Conservation (phyloP, 1,140 invertebrate genomes). For the Daktulosphaira vitifoliae region DNA sequence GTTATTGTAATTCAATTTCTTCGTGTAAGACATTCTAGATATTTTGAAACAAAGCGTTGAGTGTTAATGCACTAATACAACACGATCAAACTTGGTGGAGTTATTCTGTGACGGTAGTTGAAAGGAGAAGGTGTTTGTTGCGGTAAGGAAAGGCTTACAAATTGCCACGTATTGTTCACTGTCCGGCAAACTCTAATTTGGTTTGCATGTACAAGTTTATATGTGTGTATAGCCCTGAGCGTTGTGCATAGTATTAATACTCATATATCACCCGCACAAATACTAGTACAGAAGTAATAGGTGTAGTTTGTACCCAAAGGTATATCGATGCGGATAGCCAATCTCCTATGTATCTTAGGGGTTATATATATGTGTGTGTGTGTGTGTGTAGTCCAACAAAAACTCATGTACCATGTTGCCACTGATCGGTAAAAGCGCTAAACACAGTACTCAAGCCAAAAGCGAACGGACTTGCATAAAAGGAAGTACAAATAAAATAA, state of each 20-base stretch:
- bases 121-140: neutral
- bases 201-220: neutral
- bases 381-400: constrained; percentile 5
- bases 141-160: constrained; percentile 13
- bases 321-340: constrained; percentile 25
- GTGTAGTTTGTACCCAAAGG: neutral
- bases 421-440: neutral
- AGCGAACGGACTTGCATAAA: too few relatives aligned
- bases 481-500: too few relatives aligned
- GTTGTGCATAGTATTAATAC: neutral
- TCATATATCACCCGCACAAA: constrained; percentile 18
- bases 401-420: neutral
- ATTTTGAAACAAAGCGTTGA: too few relatives aligned
- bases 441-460: constrained; percentile 15
- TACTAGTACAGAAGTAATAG: neutral
- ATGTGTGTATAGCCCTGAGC: neutral
- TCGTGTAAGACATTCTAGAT: too few relatives aligned
- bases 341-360: neutral
- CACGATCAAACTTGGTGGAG: too few relatives aligned
- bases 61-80: too few relatives aligned
- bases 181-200: constrained; percentile 26
- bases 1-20: too few relatives aligned
- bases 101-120: neutral
- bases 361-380: neutral
- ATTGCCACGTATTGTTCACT: constrained; percentile 31